Evolutionary conservation across 2,113 vertebrate genomes (phyloP), one percentile per base, ranked within the genome.

Genomic region (Syngnathus scovelli): DNA sequence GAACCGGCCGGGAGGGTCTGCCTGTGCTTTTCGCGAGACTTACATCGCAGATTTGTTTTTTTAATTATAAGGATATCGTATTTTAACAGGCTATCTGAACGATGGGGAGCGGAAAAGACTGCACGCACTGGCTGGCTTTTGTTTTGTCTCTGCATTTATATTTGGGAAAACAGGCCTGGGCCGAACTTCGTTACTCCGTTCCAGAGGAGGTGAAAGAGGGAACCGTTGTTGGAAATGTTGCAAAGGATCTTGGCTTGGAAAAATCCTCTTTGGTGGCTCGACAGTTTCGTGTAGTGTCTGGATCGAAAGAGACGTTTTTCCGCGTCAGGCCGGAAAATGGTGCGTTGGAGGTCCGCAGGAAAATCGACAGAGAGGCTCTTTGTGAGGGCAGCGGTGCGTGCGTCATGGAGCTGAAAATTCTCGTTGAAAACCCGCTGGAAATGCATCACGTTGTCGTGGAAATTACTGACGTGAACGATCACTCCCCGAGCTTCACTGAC

Each of bases 391-490:
- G 58, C 3, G 77, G 66, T 3, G 64, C 67, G 0, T 92, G 91
- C 44, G 7, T 88, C 0, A 72, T 87, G 6, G 87, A 88, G 51
- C 68, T 92, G 0, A 90, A 92, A 79, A 85, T 87, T 1, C 83
- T 89, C 2, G 56, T 90, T 66, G 89, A 91, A 72, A 82, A 86
- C 36, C 91, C 91, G 0, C 61, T 91, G 13, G 90, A 92, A 71
- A 85, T 91, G 5, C 90, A 92, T 11, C 70, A 90, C 6, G 60
- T 89, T 0, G 38, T 81, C 39, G 75, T 90, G 7, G 88, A 90
- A 70, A 83, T 92, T 8, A 46, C 82, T 9, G 91, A 92, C 69
- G 69, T 90, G 3, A 92, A 92, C 36, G 90, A 95, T 54, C 90
- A 93, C 5, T 66, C 86, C 0, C 93, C 90, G 0, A 13, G 51